phyloP scores from a whole-genome alignment of 2,113 vertebrate species.

The Pygoscelis adeliae region DNA sequence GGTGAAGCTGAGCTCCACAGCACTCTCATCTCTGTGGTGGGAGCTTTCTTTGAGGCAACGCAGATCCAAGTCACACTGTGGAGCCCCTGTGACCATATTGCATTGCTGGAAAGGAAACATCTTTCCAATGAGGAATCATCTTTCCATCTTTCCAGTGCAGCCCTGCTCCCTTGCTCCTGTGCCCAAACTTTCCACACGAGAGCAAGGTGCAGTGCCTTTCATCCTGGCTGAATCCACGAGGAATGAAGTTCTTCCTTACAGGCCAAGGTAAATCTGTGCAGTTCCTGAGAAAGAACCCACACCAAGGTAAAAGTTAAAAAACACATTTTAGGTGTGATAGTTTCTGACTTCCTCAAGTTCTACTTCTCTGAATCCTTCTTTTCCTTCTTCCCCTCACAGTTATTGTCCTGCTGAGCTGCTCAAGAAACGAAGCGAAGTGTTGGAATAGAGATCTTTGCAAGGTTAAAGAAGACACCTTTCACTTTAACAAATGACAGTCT shows the following conservation, averaged over 20 bases:
- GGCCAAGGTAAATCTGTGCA: not conserved
- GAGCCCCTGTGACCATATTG: not conserved
- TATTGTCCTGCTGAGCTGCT: not conserved
- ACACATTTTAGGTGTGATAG: not conserved
- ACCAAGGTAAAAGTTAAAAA: not conserved
- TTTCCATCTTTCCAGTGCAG: not conserved
- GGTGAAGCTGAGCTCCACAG: not conserved
- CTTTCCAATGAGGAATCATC: not conserved
- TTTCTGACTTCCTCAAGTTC: not conserved
- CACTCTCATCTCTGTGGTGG: not conserved
- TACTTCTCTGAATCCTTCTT: not conserved
- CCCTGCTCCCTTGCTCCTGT: not conserved
- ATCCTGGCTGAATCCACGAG: not conserved
- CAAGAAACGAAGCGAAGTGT: not conserved
- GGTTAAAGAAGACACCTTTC: conserved; percentile 68
- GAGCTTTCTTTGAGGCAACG: not conserved
- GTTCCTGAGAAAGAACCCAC: not conserved
- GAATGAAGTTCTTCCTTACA: not conserved
- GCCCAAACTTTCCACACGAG: not conserved
- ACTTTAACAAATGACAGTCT: conserved; percentile 34
- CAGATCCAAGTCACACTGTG: not conserved
- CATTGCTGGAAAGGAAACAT: not conserved
- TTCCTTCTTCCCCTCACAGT: not conserved
- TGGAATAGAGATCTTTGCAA: conserved; percentile 25
- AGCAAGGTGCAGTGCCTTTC: not conserved